phyloP scores from a whole-genome alignment of 2,888 invertebrate genomes.

The Seira musarum region DNA sequence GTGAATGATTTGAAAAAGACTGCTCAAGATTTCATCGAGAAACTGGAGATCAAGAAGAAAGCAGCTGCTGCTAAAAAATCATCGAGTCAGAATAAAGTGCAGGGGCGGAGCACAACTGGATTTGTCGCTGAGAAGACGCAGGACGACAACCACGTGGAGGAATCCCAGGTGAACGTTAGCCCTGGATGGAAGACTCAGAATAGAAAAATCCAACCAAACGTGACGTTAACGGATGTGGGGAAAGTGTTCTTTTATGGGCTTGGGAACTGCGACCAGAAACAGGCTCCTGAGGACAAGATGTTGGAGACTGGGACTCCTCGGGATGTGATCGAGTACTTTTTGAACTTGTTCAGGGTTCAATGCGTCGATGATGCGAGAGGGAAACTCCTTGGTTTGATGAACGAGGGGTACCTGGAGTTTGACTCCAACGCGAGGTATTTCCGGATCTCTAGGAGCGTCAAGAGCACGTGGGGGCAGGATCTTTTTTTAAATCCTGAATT shows the following conservation, averaged over 20 bases:
- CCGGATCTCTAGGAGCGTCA: too few species aligned
- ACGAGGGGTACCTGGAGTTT: conserved; percentile 25
- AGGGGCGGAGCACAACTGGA: background rate
- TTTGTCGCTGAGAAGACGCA: conserved; percentile 2
- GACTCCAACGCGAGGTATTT: background rate
- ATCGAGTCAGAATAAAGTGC: too few species aligned
- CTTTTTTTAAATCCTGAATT: background rate
- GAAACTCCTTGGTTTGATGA: conserved; percentile 24
- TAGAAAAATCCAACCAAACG: conserved; percentile 10
- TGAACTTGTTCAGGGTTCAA: conserved; percentile 33
- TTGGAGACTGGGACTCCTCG: background rate
- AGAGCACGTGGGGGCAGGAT: too few species aligned
- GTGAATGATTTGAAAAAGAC: too few species aligned
- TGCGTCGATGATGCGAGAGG: conserved; percentile 17
- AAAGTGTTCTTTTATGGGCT: conserved; percentile 34
- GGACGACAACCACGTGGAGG: conserved; percentile 1
- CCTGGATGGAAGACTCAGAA: conserved; percentile 48
- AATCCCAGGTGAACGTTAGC: background rate
- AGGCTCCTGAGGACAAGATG: background rate
- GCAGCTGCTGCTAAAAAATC: too few species aligned
- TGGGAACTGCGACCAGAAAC: conserved; percentile 27
- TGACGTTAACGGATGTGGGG: conserved; percentile 1
- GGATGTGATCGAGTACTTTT: conserved; percentile 37
- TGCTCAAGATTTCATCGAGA: too few species aligned
- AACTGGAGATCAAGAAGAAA: too few species aligned